phyloP scores from a whole-genome alignment of 2,797 vertebrate species.

The Carcharodon carcharias region DNA sequence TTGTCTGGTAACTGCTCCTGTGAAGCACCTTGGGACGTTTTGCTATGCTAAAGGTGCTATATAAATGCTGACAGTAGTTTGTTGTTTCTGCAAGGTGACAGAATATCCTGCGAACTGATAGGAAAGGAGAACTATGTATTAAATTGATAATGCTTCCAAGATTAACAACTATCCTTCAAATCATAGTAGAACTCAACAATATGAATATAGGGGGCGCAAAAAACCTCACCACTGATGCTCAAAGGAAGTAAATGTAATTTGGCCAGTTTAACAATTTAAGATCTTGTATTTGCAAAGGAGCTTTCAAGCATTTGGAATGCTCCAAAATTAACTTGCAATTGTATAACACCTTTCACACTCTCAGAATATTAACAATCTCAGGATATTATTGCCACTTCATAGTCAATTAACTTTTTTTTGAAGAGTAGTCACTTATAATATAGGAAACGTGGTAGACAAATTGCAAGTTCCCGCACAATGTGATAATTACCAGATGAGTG shows the following conservation, averaged over 20 bases:
- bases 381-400: not conserved
- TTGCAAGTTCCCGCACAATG: not conserved
- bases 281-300: not conserved
- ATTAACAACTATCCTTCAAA: not conserved
- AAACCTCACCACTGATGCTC: not conserved
- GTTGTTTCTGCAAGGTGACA: not conserved
- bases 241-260: not conserved
- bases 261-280: not conserved
- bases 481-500: not conserved
- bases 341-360: not conserved
- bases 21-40: not conserved
- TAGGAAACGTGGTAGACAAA: not conserved
- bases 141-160: too few species aligned
- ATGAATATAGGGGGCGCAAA: too few species aligned
- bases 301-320: not conserved
- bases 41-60: not conserved
- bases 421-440: not conserved
- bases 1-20: not conserved
- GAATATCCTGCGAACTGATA: not conserved
- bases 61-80: not conserved
- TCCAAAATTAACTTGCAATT: not conserved
- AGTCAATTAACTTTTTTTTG: not conserved
- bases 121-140: too few species aligned
- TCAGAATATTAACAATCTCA: not conserved
- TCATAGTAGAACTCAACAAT: not conserved